phyloP scores from a whole-genome alignment of 2,797 vertebrate species.

The Coendou prehensilis region DNA sequence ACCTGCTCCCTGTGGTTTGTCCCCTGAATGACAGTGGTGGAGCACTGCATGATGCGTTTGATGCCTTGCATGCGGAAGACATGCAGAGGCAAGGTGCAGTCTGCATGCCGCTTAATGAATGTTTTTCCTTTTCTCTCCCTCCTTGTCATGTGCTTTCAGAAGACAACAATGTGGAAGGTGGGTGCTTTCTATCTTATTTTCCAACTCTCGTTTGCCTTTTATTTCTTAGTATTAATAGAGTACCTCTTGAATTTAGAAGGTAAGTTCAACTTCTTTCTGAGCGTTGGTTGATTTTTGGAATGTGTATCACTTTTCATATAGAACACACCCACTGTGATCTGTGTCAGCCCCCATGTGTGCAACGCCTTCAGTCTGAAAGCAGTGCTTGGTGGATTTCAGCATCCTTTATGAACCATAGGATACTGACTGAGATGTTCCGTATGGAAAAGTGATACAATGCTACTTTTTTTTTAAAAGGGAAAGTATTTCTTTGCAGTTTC shows the following conservation, averaged over 20 bases:
- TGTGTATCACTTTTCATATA: conserved; percentile 86
- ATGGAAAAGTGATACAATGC: conserved; percentile 83
- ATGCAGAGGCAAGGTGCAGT: conserved; percentile 98
- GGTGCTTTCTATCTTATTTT: conserved; percentile 92
- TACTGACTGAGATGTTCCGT: conserved; percentile 78
- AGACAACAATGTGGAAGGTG: conserved; percentile 98
- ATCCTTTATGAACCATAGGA: neutral
- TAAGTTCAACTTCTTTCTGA: conserved; percentile 88
- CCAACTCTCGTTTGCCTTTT: conserved; percentile 84
- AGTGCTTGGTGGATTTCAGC: neutral
- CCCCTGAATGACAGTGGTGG: conserved; percentile 90
- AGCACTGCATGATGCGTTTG: conserved; percentile 98
- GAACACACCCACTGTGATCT: conserved; percentile 70
- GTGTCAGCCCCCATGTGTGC: neutral
- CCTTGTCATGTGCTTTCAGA: conserved; percentile 98
- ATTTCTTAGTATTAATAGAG: conserved; percentile 86
- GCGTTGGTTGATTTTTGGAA: conserved; percentile 72
- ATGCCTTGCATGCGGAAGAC: conserved; percentile 97
- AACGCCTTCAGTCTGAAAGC: neutral
- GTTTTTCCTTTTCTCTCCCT: conserved; percentile 99
- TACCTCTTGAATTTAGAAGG: conserved; percentile 85
- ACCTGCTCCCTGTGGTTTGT: conserved; percentile 83
- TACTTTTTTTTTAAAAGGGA: conserved; percentile 59
- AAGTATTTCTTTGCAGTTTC: conserved; percentile 65
- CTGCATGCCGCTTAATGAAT: conserved; percentile 99